Base-by-base conservation (phyloP, 2,113 vertebrate species). In the Tringa solitaria region DNA sequence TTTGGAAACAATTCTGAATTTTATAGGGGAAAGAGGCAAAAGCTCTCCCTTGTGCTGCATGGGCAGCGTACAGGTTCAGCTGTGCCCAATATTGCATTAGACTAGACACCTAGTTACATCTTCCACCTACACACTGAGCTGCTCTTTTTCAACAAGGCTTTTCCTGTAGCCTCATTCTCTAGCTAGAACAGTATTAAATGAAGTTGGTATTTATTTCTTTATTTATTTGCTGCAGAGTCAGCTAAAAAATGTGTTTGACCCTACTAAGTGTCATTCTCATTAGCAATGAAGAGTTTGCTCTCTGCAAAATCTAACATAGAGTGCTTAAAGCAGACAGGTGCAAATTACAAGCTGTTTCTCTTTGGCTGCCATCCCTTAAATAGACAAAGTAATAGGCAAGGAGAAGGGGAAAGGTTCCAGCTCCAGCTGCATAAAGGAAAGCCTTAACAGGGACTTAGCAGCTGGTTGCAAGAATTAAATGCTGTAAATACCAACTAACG, bases 281-380 rank as follows among this genome's bases (percentile, higher is more conserved):
- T 96, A 97, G 75, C 84, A 65, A 61, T 28, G 63, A 96, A 89
- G 77, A 87, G 67, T 89, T 95, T 93, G 46, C 63, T 94, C 84
- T 69, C 67, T 57, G 53, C 22, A 30, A 78, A 94, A 90, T 95
- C 87, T 92, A 96, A 82, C 67, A 33, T 19, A n/a, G 72, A 91
- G 30, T 59, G 89, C 83, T 97, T 87, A 85, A 95, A 96, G 95
- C 95, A 97, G 97, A 96, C 97, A 98, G 97, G 98, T 98, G 98
- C 96, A 97, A 96, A 97, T 93, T 96, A 90, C 95, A 97, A 97
- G 90, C 97, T 96, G 94, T 91, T 98, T 97, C 93, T 92, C 93
- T 96, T 90, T 97, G 97, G 96, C 93, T 96, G 86, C 96, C 65
- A 37, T 90, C 92, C 96, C 95, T 98, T 96, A 96, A 96, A 95